Evolutionary conservation across 2,888 invertebrate genomes (phyloP).

Genomic region (Peribatodes rhomboidaria): DNA sequence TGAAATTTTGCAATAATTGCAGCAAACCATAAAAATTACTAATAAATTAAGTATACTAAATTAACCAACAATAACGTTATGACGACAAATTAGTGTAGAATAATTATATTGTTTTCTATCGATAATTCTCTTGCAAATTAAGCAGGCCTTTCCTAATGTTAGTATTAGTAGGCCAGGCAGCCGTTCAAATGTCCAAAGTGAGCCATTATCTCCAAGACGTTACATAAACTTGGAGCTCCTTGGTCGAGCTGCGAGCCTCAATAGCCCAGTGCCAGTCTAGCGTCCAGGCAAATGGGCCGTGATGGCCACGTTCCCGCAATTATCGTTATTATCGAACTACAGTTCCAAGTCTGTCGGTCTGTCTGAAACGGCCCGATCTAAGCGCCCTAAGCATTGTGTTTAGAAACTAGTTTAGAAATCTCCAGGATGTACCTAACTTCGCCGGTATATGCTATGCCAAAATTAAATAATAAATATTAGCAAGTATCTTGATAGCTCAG

Average conservation of each 20-base stretch:
- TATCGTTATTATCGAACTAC: constrained; percentile 61
- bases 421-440: background rate
- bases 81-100: no score
- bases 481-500: no score
- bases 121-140: background rate
- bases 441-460: background rate
- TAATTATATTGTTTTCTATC: background rate
- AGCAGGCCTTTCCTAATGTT: constrained; percentile 6
- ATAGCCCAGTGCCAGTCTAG: constrained; percentile 33
- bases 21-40: no score
- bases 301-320: constrained; percentile 57
- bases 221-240: constrained; percentile 33
- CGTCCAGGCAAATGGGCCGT: constrained; percentile 52
- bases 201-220: constrained; percentile 31
- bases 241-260: constrained; percentile 36
- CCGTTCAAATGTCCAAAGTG: constrained; percentile 9
- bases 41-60: no score
- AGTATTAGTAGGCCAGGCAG: constrained; percentile 2
- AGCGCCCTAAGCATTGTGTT: constrained; percentile 30
- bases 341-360: constrained; percentile 51
- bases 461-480: no score
- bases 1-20: no score
- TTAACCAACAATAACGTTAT: no score
- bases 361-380: constrained; percentile 45
- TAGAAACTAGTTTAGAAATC: constrained; percentile 16